Percentiles rank a stretch among this genome's conserved stretches.
Conservation (phyloP, 2,113 vertebrate genomes). For the Microcebus ravelobensis region DNA sequence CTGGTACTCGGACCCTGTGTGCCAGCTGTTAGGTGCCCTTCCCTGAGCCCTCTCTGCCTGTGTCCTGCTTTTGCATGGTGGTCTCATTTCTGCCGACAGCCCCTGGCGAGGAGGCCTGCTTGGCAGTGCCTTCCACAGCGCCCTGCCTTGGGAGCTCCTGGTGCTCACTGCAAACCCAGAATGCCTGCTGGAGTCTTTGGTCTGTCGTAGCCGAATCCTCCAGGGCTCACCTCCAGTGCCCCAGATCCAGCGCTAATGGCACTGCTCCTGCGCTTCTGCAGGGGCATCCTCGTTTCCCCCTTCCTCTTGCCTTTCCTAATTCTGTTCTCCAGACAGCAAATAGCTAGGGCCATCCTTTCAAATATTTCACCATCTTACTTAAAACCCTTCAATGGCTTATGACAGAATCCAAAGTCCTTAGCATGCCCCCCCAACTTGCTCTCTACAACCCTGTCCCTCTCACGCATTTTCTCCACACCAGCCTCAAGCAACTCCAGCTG, state of each 20-base stretch:
- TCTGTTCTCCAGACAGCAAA: not conserved
- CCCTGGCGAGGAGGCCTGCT: not conserved
- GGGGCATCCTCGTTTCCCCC: not conserved
- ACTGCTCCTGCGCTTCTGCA: not conserved
- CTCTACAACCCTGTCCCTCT: not conserved
- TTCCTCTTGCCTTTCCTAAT: not conserved
- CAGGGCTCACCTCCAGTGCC: rapidly evolving
- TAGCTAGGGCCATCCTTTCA: not conserved
- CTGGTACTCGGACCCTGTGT: rapidly evolving
- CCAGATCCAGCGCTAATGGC: not conserved
- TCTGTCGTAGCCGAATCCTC: not conserved
- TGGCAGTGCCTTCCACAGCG: not conserved
- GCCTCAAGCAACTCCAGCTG: not conserved
- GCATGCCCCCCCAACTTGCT: not conserved
- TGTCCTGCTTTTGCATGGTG: not conserved
- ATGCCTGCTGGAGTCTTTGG: not conserved
- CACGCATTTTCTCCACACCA: rapidly evolving
- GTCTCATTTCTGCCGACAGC: not conserved
- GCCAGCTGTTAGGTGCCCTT: not conserved
- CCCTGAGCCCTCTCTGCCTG: not conserved
- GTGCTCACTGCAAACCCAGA: not conserved
- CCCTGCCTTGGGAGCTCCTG: rapidly evolving
- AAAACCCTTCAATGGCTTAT: not conserved
- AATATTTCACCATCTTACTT: not conserved
- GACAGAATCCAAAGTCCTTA: not conserved